Evolutionary conservation across 2,797 vertebrate species (phyloP).

Genomic region (Girardinus metallicus): DNA sequence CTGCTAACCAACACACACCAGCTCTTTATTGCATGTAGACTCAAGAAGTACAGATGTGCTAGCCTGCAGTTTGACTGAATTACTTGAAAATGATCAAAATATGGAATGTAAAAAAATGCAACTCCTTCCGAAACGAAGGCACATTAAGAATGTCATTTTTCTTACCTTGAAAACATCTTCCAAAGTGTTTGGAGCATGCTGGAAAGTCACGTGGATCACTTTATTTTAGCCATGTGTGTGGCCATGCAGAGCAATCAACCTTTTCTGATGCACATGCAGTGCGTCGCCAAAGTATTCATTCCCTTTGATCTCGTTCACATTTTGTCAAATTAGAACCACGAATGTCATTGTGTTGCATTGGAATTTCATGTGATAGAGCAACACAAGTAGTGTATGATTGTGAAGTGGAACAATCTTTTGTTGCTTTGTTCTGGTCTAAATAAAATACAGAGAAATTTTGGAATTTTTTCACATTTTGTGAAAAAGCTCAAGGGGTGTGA

Average conservation of each 20-base stretch:
- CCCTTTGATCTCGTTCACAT: slow-evolving; percentile 2
- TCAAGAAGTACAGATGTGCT: slow-evolving; percentile 54
- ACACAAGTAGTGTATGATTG: background rate
- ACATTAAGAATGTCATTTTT: slow-evolving; percentile 48
- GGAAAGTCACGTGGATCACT: slow-evolving; percentile 56
- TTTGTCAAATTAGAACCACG: background rate
- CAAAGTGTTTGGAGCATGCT: slow-evolving; percentile 55
- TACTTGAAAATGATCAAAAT: slow-evolving; percentile 65
- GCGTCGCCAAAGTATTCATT: background rate
- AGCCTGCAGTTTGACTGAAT: slow-evolving; percentile 60
- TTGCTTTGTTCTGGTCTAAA: background rate
- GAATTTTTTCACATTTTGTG: background rate
- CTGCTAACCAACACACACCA: slow-evolving; percentile 69
- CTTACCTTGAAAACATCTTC: slow-evolving; percentile 44
- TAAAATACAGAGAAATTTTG: background rate
- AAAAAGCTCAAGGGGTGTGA: background rate
- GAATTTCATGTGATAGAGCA: background rate
- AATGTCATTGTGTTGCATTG: background rate
- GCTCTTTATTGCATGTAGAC: slow-evolving; percentile 74
- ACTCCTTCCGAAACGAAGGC: slow-evolving; percentile 49
- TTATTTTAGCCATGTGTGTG: slow-evolving; percentile 61
- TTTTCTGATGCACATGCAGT: slow-evolving; percentile 59
- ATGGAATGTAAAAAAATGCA: slow-evolving; percentile 72
- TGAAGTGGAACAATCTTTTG: background rate
- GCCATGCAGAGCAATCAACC: slow-evolving; percentile 54